Evolutionary conservation across 2,113 vertebrate species (phyloP).

Genomic region (Malurus alboscapulatus): DNA sequence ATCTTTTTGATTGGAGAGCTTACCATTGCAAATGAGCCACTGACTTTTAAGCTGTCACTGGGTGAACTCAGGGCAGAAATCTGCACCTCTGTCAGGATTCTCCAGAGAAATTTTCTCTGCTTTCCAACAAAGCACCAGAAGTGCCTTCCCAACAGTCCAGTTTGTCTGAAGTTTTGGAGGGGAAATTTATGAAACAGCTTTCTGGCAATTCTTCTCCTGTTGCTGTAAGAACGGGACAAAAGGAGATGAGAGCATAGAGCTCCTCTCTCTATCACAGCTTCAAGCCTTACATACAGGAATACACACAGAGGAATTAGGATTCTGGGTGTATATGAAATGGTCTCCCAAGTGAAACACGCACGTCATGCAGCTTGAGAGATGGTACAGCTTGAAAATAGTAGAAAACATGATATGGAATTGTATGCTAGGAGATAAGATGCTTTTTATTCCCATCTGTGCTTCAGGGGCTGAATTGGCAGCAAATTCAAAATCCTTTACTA

Average conservation of each 20-base stretch:
- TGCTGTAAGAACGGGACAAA: not conserved
- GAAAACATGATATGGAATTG: slow-evolving; percentile 4
- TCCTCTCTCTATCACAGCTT: not conserved
- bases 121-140: not conserved
- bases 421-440: slow-evolving; percentile 14
- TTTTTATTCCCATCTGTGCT: slow-evolving; percentile 43
- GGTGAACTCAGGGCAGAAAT: not conserved
- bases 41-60: not conserved
- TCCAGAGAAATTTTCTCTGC: not conserved
- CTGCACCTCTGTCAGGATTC: not conserved
- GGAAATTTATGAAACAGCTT: not conserved
- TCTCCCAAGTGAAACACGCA: not conserved
- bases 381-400: slow-evolving; percentile 26
- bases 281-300: not conserved
- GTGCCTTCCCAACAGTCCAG: not conserved
- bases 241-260: not conserved
- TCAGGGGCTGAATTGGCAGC: slow-evolving; percentile 32
- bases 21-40: not conserved
- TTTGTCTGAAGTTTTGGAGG: not conserved
- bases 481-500: slow-evolving; percentile 39
- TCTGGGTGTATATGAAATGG: not conserved
- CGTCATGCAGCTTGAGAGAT: not conserved
- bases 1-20: not conserved
- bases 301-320: not conserved
- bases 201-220: not conserved